Conservation (phyloP, 2,797 vertebrate species). For the Eremophila alpestris region DNA sequence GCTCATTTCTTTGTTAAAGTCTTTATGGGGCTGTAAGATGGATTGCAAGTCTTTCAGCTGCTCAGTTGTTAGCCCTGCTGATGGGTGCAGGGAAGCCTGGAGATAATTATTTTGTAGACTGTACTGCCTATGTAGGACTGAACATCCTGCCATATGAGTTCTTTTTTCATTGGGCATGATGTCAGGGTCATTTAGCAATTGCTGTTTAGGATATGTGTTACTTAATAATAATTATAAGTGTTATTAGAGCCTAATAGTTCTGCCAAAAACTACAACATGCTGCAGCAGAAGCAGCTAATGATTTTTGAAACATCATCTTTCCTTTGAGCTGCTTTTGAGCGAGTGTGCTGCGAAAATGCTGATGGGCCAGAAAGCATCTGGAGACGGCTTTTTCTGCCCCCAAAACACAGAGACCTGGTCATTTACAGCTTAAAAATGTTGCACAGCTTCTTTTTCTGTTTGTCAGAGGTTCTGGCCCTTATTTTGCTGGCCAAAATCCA, state of each 20-base stretch:
- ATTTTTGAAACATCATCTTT: constrained; percentile 15
- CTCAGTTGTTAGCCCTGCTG: background rate
- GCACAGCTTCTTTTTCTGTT: background rate
- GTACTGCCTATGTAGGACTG: background rate
- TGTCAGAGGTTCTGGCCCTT: constrained; percentile 53
- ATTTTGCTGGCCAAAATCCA: constrained; percentile 71
- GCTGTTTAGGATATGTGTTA: background rate
- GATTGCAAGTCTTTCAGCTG: background rate
- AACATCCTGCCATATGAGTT: background rate
- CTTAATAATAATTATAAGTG: constrained; percentile 31
- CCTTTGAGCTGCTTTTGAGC: background rate
- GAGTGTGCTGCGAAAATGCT: background rate
- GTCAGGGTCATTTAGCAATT: constrained; percentile 8
- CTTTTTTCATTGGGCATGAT: background rate
- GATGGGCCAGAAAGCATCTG: background rate
- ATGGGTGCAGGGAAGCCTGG: background rate
- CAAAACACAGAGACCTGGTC: background rate
- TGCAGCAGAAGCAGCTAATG: background rate
- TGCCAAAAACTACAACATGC: background rate
- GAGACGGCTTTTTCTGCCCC: background rate
- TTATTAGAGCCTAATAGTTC: constrained; percentile 1
- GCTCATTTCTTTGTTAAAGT: constrained; percentile 39
- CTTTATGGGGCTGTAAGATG: background rate
- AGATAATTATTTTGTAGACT: background rate
- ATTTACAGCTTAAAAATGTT: background rate